Conservation (phyloP, 2,113 vertebrate species). For the Odocoileus hemionus region DNA sequence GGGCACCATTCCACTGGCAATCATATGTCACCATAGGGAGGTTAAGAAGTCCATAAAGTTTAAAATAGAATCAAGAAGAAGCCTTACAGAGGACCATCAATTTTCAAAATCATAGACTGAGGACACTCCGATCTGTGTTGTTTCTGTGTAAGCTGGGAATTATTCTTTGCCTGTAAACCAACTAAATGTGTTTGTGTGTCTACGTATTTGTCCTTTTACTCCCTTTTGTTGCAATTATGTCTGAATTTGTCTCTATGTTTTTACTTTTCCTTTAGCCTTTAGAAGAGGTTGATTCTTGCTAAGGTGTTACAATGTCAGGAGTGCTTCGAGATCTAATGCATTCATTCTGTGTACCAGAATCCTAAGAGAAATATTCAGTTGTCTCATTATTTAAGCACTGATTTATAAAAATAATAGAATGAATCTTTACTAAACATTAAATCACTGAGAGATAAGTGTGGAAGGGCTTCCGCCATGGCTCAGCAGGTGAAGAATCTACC, state of each 20-base stretch:
- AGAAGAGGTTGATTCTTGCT: neutral
- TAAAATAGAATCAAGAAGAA: conserved; percentile 1
- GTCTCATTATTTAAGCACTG: neutral
- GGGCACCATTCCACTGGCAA: neutral
- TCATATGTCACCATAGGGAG: neutral
- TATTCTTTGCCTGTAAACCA: neutral
- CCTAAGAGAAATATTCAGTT: neutral
- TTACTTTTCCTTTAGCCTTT: neutral
- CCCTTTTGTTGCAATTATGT: neutral
- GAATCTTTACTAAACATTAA: neutral
- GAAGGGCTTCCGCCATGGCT: neutral
- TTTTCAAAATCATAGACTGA: neutral
- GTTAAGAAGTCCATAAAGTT: neutral
- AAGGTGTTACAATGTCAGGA: neutral
- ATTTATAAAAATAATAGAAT: neutral
- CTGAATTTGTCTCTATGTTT: neutral
- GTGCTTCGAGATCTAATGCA: neutral
- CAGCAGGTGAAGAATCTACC: neutral
- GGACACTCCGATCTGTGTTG: neutral
- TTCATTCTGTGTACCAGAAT: neutral
- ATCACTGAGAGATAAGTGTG: neutral
- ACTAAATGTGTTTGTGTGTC: neutral
- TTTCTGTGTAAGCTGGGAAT: neutral
- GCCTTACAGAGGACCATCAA: neutral
- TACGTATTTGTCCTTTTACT: neutral